These are phyloP conservation scores for Mus musculus DNA, from an alignment of 2,113 vertebrate species.

Conservation along the genomic window DNA sequence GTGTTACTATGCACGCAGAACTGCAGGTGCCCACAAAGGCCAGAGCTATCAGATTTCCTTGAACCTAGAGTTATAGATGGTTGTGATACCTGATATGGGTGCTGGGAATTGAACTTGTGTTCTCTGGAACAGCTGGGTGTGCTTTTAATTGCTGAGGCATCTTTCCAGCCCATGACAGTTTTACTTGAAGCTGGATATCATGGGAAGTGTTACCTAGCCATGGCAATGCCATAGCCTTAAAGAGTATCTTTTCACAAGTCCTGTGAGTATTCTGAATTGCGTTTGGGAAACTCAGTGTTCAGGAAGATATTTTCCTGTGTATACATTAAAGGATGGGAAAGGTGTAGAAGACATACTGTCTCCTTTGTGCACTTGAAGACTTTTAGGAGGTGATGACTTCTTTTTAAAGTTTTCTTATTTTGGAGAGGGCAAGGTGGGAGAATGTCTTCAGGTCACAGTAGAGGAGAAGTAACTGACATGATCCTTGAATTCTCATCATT, in stretches of 20 bases:
- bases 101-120: background rate
- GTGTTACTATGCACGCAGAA: too few relatives aligned
- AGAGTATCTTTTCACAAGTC: background rate
- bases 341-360: background rate
- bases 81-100: background rate
- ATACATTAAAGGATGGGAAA: background rate
- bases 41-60: background rate
- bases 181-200: constrained; percentile 8
- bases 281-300: background rate
- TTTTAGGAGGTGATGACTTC: background rate
- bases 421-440: background rate
- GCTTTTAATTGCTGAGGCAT: background rate
- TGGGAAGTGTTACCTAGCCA: background rate
- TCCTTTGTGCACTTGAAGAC: background rate
- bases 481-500: background rate
- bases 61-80: background rate
- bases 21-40: background rate
- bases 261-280: background rate
- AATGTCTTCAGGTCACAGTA: background rate
- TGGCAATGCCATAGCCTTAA: background rate
- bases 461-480: background rate
- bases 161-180: background rate
- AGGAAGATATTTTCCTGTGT: background rate
- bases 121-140: background rate
- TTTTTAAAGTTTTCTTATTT: background rate